Percentiles rank a stretch among this genome's conserved stretches.
These are phyloP conservation scores for Brachystomella parvula DNA, from an alignment of 1,140 invertebrate genomes.

Conservation along the genomic window DNA sequence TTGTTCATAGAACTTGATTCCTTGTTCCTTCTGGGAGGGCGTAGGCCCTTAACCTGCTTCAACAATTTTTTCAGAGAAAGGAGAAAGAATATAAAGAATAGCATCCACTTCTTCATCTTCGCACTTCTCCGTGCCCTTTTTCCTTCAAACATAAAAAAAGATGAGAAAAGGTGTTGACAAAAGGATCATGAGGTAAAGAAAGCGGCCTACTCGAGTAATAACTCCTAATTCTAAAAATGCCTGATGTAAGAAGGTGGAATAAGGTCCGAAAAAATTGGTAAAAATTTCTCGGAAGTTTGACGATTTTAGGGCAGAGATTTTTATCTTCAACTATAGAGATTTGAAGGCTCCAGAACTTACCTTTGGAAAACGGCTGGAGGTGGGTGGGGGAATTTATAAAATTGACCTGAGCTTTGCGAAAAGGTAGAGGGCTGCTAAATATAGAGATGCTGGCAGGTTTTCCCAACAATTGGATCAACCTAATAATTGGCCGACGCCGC, in stretches of 20 bases:
- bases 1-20: not conserved
- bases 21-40: conserved; percentile 6
- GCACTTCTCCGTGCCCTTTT: not conserved
- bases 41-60: not conserved
- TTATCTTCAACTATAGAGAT: not conserved
- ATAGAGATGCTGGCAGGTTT: no score
- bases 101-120: conserved; percentile 8
- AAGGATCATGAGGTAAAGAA: not conserved
- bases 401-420: no score
- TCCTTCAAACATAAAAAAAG: not conserved
- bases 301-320: not conserved
- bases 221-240: no score
- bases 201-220: not conserved
- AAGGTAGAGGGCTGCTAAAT: no score
- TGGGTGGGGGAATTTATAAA: no score
- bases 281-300: conserved; percentile 10
- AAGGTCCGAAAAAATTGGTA: not conserved
- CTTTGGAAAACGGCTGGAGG: no score
- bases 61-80: not conserved
- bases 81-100: no score
- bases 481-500: no score
- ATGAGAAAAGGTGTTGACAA: conserved; percentile 7
- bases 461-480: no score
- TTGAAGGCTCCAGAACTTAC: not conserved
- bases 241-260: no score